These are phyloP conservation scores for Aptenodytes patagonicus DNA, from an alignment of 2,113 vertebrate species.

Conservation along the genomic window DNA sequence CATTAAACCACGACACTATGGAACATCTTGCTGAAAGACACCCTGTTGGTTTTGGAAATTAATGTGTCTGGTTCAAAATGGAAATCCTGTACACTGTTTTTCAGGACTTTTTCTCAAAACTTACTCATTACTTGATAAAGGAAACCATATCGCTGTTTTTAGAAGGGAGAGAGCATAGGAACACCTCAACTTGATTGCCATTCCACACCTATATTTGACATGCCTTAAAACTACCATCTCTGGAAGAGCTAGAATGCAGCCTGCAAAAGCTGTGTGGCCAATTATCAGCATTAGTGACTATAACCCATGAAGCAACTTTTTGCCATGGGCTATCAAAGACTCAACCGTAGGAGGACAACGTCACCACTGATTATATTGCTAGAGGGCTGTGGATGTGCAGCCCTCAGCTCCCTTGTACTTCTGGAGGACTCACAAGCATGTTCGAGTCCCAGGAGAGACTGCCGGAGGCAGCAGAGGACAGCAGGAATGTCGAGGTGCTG, in stretches of 20 bases:
- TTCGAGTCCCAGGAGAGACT: background rate
- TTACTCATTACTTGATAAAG: background rate
- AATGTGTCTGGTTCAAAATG: background rate
- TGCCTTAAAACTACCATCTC: background rate
- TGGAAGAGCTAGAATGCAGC: background rate
- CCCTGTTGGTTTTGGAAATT: background rate
- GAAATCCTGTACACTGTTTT: background rate
- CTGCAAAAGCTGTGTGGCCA: background rate
- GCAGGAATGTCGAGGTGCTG: background rate
- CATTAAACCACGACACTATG: background rate
- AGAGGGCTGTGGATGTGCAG: background rate
- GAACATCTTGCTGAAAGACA: background rate
- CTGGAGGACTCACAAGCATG: background rate
- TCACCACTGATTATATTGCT: background rate
- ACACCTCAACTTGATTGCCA: background rate
- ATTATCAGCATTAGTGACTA: background rate
- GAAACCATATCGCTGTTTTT: background rate
- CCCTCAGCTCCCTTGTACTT: background rate
- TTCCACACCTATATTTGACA: background rate
- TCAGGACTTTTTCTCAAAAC: background rate
- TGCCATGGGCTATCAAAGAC: background rate
- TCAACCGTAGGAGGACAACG: rapidly evolving
- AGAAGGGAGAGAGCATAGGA: background rate
- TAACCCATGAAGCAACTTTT: background rate
- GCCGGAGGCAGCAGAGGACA: background rate